Evolutionary conservation across 2,888 invertebrate genomes (phyloP).

Genomic region (Tubulanus polymorphus): DNA sequence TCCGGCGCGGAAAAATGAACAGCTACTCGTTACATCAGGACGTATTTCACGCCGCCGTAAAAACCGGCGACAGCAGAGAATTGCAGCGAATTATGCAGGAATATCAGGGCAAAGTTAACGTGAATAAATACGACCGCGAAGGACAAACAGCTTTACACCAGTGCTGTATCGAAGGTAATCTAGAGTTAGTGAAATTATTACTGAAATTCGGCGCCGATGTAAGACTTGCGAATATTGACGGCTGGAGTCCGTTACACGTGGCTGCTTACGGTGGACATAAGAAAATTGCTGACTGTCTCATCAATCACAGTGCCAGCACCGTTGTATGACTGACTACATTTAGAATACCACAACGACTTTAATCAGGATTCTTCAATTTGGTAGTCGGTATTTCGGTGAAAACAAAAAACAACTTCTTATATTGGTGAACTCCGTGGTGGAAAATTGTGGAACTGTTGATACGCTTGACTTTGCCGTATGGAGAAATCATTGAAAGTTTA

Average conservation of each 20-base stretch:
- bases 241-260: constrained; percentile 52
- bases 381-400: too few species aligned
- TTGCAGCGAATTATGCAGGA: constrained; percentile 46
- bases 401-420: too few species aligned
- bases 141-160: constrained; percentile 53
- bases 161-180: constrained; percentile 50
- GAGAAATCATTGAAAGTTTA: too few species aligned
- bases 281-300: constrained; percentile 46
- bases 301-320: too few species aligned
- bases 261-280: constrained; percentile 53
- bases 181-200: constrained; percentile 53
- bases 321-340: too few species aligned
- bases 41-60: constrained; percentile 47
- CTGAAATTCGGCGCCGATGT: constrained; percentile 54
- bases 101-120: constrained; percentile 47
- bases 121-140: constrained; percentile 51
- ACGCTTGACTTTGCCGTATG: too few species aligned
- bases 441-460: too few species aligned
- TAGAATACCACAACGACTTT: too few species aligned
- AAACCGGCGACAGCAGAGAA: constrained; percentile 44
- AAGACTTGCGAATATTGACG: constrained; percentile 51
- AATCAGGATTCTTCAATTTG: too few species aligned
- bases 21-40: too few species aligned
- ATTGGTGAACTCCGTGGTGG: too few species aligned
- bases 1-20: too few species aligned